Base-by-base conservation (phyloP, 2,113 vertebrate genomes). In the Clarias gariepinus region DNA sequence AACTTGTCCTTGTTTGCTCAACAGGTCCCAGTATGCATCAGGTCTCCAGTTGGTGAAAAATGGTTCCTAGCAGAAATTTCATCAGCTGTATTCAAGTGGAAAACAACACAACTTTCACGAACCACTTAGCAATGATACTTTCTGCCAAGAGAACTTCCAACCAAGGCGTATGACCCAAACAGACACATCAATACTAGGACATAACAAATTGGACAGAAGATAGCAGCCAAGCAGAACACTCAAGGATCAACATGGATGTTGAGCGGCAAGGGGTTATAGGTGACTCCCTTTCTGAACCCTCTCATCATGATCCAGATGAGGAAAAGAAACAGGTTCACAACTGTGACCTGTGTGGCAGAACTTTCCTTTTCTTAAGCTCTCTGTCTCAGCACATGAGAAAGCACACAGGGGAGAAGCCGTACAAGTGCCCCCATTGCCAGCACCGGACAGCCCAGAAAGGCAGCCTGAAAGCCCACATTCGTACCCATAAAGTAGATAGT, bases 331-430 rank as follows among this genome's bases (percentile, higher is more conserved):
- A 93, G 16, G 96, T 96, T 89, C 96, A 99, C 90, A 96, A 96
- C 88, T 99, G 98, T 84, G 97, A 96, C 81, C 97, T 99, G 63
- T 99, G 98, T 0, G 97, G 97, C 85, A 97, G 98, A 88, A 96
- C 95, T 92, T 99, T 99, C 82, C 97, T 97, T 64, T 99, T 99
- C 73, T 96, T 99, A 91, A 99, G 98, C 94, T 98, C 98, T 0
- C 92, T 99, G 86, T 99, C 98, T 0, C 97, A 99, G 93, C 98
- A 99, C 93, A 99, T 99, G 98, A 96, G 98, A 85, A 97, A 98
- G 87, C 98, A 99, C 94, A 99, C 98, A 0, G 95, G 96, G 1
- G 98, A 98, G 93, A 99, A 99, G 92, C 98, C 98, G 21, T 99
- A 99, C 94, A 98, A 98, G 93, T 99, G 98, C 87, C 98, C 98